Conservation (phyloP, 2,888 invertebrate species). For the Melanophora roralis region DNA sequence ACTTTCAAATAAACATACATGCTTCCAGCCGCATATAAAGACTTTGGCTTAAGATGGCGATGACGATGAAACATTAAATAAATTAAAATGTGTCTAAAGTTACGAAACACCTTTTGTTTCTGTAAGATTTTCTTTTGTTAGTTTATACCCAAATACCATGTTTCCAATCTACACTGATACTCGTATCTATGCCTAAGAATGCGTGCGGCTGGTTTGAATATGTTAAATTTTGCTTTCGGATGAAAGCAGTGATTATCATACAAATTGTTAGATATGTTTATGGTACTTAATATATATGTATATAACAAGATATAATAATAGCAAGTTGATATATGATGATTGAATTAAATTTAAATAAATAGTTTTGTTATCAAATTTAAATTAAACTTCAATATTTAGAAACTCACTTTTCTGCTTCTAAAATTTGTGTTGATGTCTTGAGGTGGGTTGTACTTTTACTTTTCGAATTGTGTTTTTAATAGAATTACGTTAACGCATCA, state of each 20-base stretch:
- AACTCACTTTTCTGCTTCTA: background rate
- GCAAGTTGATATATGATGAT: conserved; percentile 21
- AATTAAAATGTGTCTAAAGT: conserved; percentile 18
- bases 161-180: too few relatives aligned
- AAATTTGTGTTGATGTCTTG: background rate
- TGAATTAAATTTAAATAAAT: background rate
- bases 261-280: conserved; percentile 42
- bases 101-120: conserved; percentile 4
- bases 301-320: conserved; percentile 48
- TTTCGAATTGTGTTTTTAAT: too few relatives aligned
- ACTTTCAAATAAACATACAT: background rate
- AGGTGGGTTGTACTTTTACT: background rate
- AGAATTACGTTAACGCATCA: too few relatives aligned
- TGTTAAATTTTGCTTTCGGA: conserved; percentile 14
- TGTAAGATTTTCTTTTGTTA: background rate
- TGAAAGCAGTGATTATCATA: conserved; percentile 58
- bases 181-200: too few relatives aligned
- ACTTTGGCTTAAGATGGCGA: background rate
- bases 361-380: background rate
- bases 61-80: conserved; percentile 33
- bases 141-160: background rate
- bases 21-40: background rate
- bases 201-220: background rate
- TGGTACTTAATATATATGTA: conserved; percentile 51
- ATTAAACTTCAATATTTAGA: background rate